Conservation (phyloP, 1,140 invertebrate genomes). For the Venustaconcha ellipsiformis region DNA sequence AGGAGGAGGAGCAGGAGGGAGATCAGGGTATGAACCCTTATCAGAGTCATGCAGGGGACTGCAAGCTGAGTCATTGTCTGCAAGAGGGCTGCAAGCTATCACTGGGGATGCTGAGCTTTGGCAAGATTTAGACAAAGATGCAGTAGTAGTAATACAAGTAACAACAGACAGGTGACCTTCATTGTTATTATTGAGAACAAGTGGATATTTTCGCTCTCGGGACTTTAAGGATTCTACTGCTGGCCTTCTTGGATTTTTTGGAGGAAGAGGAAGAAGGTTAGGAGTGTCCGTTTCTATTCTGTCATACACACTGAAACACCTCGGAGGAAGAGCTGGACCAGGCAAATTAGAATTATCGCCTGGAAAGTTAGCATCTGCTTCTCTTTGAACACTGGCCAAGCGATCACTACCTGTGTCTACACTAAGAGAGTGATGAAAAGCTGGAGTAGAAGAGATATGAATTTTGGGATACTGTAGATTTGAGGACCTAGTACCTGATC, state of each 20-base stretch:
- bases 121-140: too few relatives aligned
- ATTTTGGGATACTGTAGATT: conserved; percentile 53
- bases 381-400: neutral
- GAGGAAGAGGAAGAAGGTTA: conserved; percentile 78
- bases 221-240: conserved; percentile 75
- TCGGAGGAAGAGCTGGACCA: conserved; percentile 44
- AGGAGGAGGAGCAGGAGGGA: conserved; percentile 39
- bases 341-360: neutral
- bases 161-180: neutral
- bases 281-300: conserved; percentile 27
- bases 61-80: neutral
- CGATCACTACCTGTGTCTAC: conserved; percentile 37
- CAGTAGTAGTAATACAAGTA: neutral
- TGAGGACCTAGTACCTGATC: conserved; percentile 55
- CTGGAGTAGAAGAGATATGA: conserved; percentile 37
- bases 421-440: conserved; percentile 48
- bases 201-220: conserved; percentile 86
- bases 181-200: conserved; percentile 63
- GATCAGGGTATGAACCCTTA: conserved; percentile 16
- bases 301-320: conserved; percentile 48
- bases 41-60: conserved; percentile 15
- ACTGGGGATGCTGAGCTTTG: too few relatives aligned
- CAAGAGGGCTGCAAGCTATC: too few relatives aligned
- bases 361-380: conserved; percentile 6
- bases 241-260: conserved; percentile 81